phyloP scores from a whole-genome alignment of 2,113 vertebrate genomes.

The Smithornis capensis region DNA sequence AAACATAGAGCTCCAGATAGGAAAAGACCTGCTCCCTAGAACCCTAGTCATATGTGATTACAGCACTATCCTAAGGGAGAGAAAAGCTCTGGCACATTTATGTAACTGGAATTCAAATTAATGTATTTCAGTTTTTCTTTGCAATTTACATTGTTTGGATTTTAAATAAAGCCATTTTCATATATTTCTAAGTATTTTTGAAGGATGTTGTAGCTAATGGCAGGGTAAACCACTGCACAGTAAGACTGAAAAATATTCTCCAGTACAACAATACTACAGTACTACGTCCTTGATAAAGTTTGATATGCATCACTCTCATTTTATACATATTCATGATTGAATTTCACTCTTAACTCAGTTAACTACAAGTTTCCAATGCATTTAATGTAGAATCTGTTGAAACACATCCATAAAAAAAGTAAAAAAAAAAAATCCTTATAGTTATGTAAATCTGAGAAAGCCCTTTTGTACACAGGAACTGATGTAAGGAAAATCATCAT shows the following conservation, averaged over 20 bases:
- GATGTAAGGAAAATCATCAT: neutral
- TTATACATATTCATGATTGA: neutral
- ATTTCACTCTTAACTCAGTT: neutral
- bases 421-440: neutral
- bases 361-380: neutral
- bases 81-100: neutral
- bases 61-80: neutral
- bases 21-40: neutral
- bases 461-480: neutral
- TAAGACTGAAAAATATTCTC: neutral
- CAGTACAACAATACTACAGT: neutral
- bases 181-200: neutral
- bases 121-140: neutral
- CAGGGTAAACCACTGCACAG: neutral
- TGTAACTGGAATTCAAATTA: neutral
- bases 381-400: neutral
- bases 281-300: neutral
- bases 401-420: neutral
- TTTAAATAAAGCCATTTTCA: neutral
- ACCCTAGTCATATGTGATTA: neutral
- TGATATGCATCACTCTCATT: neutral
- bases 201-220: neutral
- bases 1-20: neutral
- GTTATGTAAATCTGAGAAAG: neutral
- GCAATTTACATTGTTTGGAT: neutral